phyloP scores from a whole-genome alignment of 2,797 vertebrate species.

The Mus caroli region DNA sequence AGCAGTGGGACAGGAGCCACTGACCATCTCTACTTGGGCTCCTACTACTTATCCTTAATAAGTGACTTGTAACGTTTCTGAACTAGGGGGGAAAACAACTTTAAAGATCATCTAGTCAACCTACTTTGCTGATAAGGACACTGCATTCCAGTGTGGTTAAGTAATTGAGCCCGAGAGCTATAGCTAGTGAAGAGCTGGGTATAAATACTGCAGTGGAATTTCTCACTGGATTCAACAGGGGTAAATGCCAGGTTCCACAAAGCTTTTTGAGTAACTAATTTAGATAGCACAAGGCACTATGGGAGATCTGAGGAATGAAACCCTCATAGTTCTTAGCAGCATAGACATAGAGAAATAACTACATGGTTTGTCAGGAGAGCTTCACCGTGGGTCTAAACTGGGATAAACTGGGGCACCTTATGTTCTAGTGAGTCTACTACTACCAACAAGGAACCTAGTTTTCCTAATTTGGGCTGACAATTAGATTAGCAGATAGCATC shows the following conservation, averaged over 20 bases:
- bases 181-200: slow-evolving; percentile 21
- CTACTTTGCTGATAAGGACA: slow-evolving; percentile 54
- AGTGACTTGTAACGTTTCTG: slow-evolving; percentile 27
- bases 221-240: slow-evolving; percentile 27
- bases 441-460: neutral
- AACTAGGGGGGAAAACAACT: slow-evolving; percentile 3
- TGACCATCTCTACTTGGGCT: neutral
- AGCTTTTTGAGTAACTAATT: slow-evolving; percentile 16
- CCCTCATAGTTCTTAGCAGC: neutral
- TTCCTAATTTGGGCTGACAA: neutral
- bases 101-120: slow-evolving; percentile 29
- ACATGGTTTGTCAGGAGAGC: neutral
- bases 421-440: neutral
- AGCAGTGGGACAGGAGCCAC: neutral
- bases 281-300: neutral
- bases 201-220: neutral
- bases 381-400: neutral
- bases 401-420: neutral
- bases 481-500: neutral
- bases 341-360: neutral
- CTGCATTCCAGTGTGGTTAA: slow-evolving; percentile 15
- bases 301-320: neutral
- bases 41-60: slow-evolving; percentile 17
- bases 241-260: neutral
- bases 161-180: slow-evolving; percentile 26